These are phyloP conservation scores for Cheiracanthium punctorium DNA, from an alignment of 2,888 invertebrate species.

Conservation along the genomic window DNA sequence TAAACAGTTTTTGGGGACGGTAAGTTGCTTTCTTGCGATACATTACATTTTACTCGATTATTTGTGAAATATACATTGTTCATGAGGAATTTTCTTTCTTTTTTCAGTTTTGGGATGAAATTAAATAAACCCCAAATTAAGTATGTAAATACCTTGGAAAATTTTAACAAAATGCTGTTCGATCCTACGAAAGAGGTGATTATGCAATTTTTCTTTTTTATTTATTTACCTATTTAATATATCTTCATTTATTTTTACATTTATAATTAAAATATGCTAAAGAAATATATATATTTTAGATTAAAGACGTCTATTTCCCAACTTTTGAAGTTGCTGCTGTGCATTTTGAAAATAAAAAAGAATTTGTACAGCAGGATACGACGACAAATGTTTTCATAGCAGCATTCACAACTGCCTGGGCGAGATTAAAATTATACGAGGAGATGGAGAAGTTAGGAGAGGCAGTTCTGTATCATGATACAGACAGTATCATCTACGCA, in stretches of 20 bases:
- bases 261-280: not conserved
- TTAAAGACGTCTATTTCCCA: not conserved
- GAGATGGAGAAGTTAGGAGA: not conserved
- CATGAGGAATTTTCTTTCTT: not conserved
- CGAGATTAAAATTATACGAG: not conserved
- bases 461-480: not conserved
- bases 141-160: not conserved
- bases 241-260: not conserved
- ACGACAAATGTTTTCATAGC: not conserved
- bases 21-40: not conserved
- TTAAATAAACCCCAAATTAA: not conserved
- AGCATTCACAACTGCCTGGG: not conserved
- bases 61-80: too few species aligned
- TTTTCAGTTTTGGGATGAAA: slow-evolving; percentile 19
- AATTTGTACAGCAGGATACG: not conserved
- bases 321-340: not conserved
- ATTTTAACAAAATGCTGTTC: slow-evolving; percentile 2
- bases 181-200: not conserved
- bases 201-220: not conserved
- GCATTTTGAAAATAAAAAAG: not conserved
- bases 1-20: slow-evolving; percentile 40
- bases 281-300: slow-evolving; percentile 1
- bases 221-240: not conserved
- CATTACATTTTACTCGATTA: not conserved
- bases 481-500: not conserved